Base-by-base conservation (phyloP, 2,113 vertebrate species). In the Rhabdomys dilectus region DNA sequence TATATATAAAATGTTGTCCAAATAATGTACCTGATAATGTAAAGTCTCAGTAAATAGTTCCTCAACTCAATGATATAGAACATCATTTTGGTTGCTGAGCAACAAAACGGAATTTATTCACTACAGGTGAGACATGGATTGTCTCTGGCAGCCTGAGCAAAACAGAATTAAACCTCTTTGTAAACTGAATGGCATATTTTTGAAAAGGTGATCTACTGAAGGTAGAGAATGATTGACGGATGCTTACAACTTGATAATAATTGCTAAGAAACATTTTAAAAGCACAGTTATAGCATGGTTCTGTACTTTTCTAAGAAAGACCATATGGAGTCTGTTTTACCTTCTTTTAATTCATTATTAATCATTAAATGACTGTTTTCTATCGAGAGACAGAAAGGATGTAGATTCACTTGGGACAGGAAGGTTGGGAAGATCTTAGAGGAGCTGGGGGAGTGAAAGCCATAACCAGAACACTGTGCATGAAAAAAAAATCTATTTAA, bases 111-210 rank as follows among this genome's bases (percentile, higher is more conserved):
- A 7, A 15, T 6, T n/a, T n/a, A 36, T 31, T 78, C n/a, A 22
- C 9, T 12, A 12, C 5, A 24, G 17, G 39, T 45, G 36, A 88
- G 5, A 8, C 39, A 34, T 68, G 19, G 4, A 45, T 39, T 2
- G 5, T 5, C 0, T 21, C 81, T n/a, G 2, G 1, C n/a, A 72
- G 10, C 39, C 13, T 31, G 9, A 7, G 11, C 2, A 5, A 58
- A 58, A 58, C 2, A 39, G 53, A 39, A 26, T 8, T 58, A 58
- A 82, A 58, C 39, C 53, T 58, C 7, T 58, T 24, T 10, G 21
- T 39, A 26, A 39, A 60, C 36, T 0, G 24, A 2, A 39, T 7
- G 31, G 19, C 7, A 56, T 78, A 21, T 0, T 13, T 8, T 56
- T 56, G 17, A 80, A 80, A 56, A 21, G 45, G 29, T 48, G 26